Evolutionary conservation across 2,113 vertebrate genomes (phyloP), one percentile per base, ranked within the genome.

Genomic region (Mobula hypostoma): DNA sequence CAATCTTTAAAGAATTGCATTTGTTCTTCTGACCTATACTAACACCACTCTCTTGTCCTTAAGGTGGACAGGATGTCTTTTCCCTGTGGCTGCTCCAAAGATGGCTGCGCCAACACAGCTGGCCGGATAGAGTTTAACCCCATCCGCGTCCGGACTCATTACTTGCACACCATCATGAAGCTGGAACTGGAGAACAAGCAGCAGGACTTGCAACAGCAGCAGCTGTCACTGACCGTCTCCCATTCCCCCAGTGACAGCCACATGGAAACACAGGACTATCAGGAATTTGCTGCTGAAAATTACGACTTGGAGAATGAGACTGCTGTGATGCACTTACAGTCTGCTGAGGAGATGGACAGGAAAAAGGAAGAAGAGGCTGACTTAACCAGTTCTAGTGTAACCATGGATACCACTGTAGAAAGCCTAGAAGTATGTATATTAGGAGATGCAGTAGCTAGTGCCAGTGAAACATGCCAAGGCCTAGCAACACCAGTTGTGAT

Each of bases 51-150:
- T 77, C 85, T 94, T 72, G 74, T 21, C 87, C 68, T 32, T 1
- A 95, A 99, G 99, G 99, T 99, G 96, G 99, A 99, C 94, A 97
- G 99, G 58, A 98, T 99, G 97, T 98, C 98, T 21, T 99, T 99
- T 96, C 98, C 99, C 0, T 99, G 99, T 12, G 98, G 99, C 95
- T 99, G 99, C 95, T 98, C 99, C 29, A 95, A 98, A 32, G 99
- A 99, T 0, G 99, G 98, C 94, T 99, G 99, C 0, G 98, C 98
- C 2, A 99, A 99, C 95, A 95, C 96, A 66, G 97, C 98, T 0
- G 99, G 99, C 0, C 97, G 99, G 11, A 98, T 99, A 88, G 99
- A 99, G 96, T 99, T 99, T 96, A 99, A 99, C 80, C 98, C 99
- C 0, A 97, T 99, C 27, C 98, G 99, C 0, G 99, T 99, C 66